Conservation (phyloP, 2,888 invertebrate genomes). For the Serrognathus titanus region DNA sequence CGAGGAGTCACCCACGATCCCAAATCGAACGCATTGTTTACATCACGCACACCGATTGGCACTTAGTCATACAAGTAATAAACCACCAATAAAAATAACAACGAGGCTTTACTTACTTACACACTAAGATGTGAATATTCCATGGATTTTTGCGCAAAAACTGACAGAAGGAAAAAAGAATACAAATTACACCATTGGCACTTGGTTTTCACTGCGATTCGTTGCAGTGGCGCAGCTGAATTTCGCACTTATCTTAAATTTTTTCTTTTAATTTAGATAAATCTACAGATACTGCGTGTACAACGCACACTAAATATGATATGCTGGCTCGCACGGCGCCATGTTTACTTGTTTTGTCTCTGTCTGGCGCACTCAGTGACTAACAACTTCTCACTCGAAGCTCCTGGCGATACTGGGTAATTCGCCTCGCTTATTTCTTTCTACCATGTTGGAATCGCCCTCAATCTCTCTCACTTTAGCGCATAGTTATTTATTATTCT, state of each 20-base stretch:
- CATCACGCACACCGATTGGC: constrained; percentile 24
- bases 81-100: constrained; percentile 19
- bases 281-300: constrained; percentile 42
- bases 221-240: constrained; percentile 29
- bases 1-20: constrained; percentile 16
- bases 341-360: constrained; percentile 48
- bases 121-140: no score
- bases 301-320: constrained; percentile 48
- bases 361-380: constrained; percentile 37
- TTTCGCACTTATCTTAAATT: constrained; percentile 37
- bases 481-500: constrained; percentile 38
- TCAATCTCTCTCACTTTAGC: constrained; percentile 26
- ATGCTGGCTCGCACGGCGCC: constrained; percentile 50
- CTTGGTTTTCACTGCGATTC: constrained; percentile 7
- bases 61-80: constrained; percentile 19
- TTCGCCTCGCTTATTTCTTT: constrained; percentile 41
- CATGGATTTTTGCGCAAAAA: no score
- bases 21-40: constrained; percentile 24
- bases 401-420: constrained; percentile 28
- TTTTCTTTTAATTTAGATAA: constrained; percentile 30
- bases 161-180: neutral
- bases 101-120: neutral
- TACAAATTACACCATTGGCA: neutral
- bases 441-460: constrained; percentile 28
- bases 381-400: constrained; percentile 27